Evolutionary conservation across 37 sponge, comb jelly and placozoan species (phyloP), one percentile per base, ranked within the genome.

Genomic region (Aphrocallistes beatrix): DNA sequence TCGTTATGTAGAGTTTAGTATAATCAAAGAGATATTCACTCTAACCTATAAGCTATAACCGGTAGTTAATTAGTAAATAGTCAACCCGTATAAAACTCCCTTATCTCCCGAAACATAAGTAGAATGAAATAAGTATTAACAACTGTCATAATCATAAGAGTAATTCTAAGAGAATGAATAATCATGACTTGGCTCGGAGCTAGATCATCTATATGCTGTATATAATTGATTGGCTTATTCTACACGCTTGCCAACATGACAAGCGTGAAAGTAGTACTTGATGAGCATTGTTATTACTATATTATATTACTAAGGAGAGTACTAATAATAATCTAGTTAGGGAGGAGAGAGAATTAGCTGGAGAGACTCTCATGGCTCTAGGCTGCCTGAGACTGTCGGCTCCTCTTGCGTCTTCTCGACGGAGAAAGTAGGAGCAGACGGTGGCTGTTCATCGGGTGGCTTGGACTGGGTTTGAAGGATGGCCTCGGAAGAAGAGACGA

Each of bases 101-200:
- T n/a, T n/a, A n/a, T n/a, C n/a, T n/a, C n/a, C n/a, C n/a, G n/a
- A n/a, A n/a, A n/a, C n/a, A n/a, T n/a, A n/a, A n/a, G n/a, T n/a
- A n/a, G n/a, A n/a, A n/a, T n/a, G n/a, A n/a, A n/a, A n/a, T n/a
- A n/a, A n/a, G n/a, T n/a, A n/a, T n/a, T n/a, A n/a, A n/a, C n/a
- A n/a, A n/a, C n/a, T n/a, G n/a, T n/a, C n/a, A n/a, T n/a, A n/a
- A 42, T 28, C 34, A 60, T 60, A 60, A 60, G 28, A 60, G 75
- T 60, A 19, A 25, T 60, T 60, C 75, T 60, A 60, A 60, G 10
- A 60, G 75, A 13, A 60, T 60, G 8, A 60, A 60, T 60, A 25
- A 60, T 19, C 75, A 60, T 60, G 75, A 60, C 75, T 60, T 60
- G 75, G n/a, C 75, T 32, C 75, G n/a, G 75, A 60, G 75, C 75